Evolutionary conservation across 2,113 vertebrate species (phyloP), one percentile per base, ranked within the genome.

Genomic region (Scomber scombrus): DNA sequence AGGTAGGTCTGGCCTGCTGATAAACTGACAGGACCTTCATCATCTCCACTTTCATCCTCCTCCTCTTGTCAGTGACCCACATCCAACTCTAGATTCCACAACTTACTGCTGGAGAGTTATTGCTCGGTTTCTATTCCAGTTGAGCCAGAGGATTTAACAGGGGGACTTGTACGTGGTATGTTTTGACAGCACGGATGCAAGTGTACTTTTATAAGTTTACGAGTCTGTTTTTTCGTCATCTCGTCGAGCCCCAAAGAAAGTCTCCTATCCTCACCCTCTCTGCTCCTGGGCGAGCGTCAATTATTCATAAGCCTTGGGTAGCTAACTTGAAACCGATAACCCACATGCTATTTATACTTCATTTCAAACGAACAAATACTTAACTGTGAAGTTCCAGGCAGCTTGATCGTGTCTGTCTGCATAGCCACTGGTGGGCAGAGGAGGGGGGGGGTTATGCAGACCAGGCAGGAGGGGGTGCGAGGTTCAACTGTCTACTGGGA

Each of bases 281-380:
- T 85, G 78, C 75, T 91, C 81, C 81, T 83, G 88, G 81, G 74
- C 65, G 82, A 78, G 61, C 66, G 67, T 93, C 80, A 93, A 94
- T 94, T 93, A 94, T 95, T 92, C 91, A 93, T 85, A 86, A 88
- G 86, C 88, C 75, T 77, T 72, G 88, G 83, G 82, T 89, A 85
- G 91, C 88, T 90, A 88, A 93, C 92, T 88, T 93, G 93, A 94
- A 94, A 94, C 91, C 52, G 92, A 95, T 93, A 94, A 93, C 93
- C 92, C 82, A 87, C 85, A 91, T 93, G 90, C 94, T 94, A 94
- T 95, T 94, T 93, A 93, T 95, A 95, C 89, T 90, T 89, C 61
- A 91, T 93, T 94, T 94, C 74, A 90, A 92, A 93, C 86, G 85
- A 91, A 91, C 91, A 90, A 89, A 93, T 91, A 89, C 84, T 88